phyloP scores from a whole-genome alignment of 2,113 vertebrate genomes.

The Cryptomyrus ogoouensis region DNA sequence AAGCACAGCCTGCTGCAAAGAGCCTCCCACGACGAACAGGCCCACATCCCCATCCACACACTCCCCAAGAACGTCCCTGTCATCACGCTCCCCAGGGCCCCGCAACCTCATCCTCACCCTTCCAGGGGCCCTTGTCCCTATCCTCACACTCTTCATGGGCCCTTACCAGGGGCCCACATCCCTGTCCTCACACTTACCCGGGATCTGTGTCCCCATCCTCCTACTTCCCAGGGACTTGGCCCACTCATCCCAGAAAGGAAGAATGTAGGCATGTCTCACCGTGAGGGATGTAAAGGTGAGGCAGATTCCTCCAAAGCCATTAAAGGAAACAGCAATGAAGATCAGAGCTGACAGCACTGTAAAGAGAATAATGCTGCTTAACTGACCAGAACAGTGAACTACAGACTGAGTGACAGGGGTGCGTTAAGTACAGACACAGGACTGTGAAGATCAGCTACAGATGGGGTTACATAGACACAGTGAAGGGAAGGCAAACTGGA shows the following conservation, averaged over 20 bases:
- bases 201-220: background rate
- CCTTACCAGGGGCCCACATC: background rate
- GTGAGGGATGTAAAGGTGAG: conserved; percentile 83
- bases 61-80: background rate
- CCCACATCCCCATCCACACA: background rate
- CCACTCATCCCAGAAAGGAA: background rate
- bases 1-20: background rate
- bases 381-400: background rate
- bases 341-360: conserved; percentile 75
- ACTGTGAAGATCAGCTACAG: background rate
- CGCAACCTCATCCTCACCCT: background rate
- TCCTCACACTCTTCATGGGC: background rate
- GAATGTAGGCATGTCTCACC: conserved; percentile 51
- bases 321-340: conserved; percentile 77
- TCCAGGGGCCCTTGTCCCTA: background rate
- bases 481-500: no score
- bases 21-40: background rate
- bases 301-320: conserved; percentile 85
- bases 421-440: background rate
- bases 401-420: background rate
- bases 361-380: conserved; percentile 15
- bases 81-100: background rate
- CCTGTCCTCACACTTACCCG: background rate
- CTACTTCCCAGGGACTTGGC: background rate
- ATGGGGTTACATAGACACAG: background rate